These are phyloP conservation scores for Antigone vipio DNA, from an alignment of 2,113 vertebrate species.

Conservation along the genomic window DNA sequence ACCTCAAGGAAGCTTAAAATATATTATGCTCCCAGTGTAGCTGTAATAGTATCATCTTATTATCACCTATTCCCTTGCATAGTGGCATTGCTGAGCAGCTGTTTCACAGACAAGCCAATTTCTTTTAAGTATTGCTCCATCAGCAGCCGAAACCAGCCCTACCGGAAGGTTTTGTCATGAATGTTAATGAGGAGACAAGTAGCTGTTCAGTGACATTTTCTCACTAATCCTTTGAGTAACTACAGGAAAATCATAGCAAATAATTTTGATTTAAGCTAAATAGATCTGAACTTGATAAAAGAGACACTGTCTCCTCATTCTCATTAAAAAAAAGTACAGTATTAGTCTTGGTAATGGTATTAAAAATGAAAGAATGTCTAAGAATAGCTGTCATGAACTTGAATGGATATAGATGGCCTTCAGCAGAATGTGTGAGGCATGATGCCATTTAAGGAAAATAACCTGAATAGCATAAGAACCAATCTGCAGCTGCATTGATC, in stretches of 20 bases:
- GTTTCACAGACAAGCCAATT: constrained; percentile 72
- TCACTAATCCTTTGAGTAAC: constrained; percentile 60
- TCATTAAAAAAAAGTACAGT: constrained; percentile 7
- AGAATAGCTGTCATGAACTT: constrained; percentile 5
- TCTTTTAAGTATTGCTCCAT: constrained; percentile 75
- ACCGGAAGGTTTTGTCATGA: constrained; percentile 60
- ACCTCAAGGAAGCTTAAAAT: constrained; percentile 51
- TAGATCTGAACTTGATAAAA: constrained; percentile 40
- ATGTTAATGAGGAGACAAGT: constrained; percentile 70
- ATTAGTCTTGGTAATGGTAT: background rate
- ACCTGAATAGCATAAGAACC: background rate
- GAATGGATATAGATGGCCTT: constrained; percentile 14
- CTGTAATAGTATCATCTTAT: constrained; percentile 66
- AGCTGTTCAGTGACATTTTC: constrained; percentile 47
- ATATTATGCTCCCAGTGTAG: background rate
- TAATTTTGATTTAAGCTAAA: constrained; percentile 53
- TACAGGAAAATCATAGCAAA: constrained; percentile 34
- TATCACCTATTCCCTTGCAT: constrained; percentile 61
- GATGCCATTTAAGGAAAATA: constrained; percentile 11
- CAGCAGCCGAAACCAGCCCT: constrained; percentile 56
- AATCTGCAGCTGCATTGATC: constrained; percentile 5
- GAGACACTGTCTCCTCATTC: background rate
- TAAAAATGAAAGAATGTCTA: constrained; percentile 23
- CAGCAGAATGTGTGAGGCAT: constrained; percentile 2
- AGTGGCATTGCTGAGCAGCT: constrained; percentile 67